These are phyloP conservation scores for Cactoblastis cactorum DNA, from an alignment of 2,888 invertebrate genomes.

Conservation along the genomic window DNA sequence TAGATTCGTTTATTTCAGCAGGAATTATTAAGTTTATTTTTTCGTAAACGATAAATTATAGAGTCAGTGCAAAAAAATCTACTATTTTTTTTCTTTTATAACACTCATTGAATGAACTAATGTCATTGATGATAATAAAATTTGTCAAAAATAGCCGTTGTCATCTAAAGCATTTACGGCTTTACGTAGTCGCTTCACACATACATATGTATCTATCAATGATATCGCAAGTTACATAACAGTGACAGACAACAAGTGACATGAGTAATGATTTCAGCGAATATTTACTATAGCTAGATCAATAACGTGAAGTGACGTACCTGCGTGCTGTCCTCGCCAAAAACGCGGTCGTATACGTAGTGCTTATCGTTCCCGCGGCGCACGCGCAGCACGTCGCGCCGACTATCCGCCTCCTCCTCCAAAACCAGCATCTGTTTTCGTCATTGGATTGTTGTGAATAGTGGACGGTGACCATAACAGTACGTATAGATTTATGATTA, in stretches of 20 bases:
- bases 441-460: conserved; percentile 6
- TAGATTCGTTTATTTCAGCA: too few species aligned
- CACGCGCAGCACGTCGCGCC: conserved; percentile 82
- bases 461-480: background rate
- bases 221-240: background rate
- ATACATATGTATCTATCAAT: background rate
- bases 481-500: too few species aligned
- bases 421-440: conserved; percentile 58
- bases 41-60: too few species aligned
- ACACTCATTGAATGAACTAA: too few species aligned
- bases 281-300: conserved; percentile 5
- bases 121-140: too few species aligned
- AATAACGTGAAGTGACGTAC: conserved; percentile 61
- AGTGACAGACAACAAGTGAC: conserved; percentile 1
- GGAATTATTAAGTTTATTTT: too few species aligned
- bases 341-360: conserved; percentile 93
- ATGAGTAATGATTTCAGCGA: conserved; percentile 10
- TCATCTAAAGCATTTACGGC: background rate
- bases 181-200: background rate
- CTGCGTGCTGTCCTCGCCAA: conserved; percentile 92
- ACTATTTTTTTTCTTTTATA: background rate
- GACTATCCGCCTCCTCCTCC: conserved; percentile 65
- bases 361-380: conserved; percentile 86
- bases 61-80: too few species aligned
- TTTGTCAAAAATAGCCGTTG: too few species aligned